Evolutionary conservation across 37 sponge, comb jelly and placozoan species (phyloP).

Genomic region (Halisarca cf. caerulea): DNA sequence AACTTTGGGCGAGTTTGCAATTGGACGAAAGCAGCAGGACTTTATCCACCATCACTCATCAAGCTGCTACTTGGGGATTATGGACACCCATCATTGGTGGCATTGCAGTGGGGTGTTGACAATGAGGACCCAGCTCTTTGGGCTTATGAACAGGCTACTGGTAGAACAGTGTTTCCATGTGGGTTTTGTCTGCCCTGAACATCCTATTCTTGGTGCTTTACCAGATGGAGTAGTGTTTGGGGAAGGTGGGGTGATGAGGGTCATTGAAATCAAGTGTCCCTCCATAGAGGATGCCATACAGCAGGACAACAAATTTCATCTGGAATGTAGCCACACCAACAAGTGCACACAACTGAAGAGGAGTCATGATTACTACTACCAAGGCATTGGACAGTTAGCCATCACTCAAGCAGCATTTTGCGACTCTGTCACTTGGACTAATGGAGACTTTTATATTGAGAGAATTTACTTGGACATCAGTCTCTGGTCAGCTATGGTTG

Average conservation of each 20-base stretch:
- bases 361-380: slow-evolving; percentile 13
- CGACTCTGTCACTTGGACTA: slow-evolving; percentile 1
- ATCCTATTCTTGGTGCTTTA: not conserved
- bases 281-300: not conserved
- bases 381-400: slow-evolving; percentile 7
- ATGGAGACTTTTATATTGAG: not conserved
- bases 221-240: not conserved
- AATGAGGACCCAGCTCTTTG: not conserved
- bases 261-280: slow-evolving; percentile 23
- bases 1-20: slow-evolving; percentile 56
- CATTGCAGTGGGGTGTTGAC: slow-evolving; percentile 1
- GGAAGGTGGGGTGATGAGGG: not conserved
- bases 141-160: not conserved
- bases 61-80: slow-evolving; percentile 30
- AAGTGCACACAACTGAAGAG: not conserved
- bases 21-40: not conserved
- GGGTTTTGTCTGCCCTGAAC: not conserved
- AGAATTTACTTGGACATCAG: not conserved
- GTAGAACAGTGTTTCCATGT: not conserved
- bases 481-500: not conserved
- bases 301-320: not conserved
- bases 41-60: not conserved
- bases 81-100: not conserved
- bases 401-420: slow-evolving; percentile 6
- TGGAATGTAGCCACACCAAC: not conserved